A percentile compares a stretch with the other conserved stretches of the same genome.
Evolutionary conservation across 2,888 invertebrate species (phyloP).

Genomic region (Sericinus montela): DNA sequence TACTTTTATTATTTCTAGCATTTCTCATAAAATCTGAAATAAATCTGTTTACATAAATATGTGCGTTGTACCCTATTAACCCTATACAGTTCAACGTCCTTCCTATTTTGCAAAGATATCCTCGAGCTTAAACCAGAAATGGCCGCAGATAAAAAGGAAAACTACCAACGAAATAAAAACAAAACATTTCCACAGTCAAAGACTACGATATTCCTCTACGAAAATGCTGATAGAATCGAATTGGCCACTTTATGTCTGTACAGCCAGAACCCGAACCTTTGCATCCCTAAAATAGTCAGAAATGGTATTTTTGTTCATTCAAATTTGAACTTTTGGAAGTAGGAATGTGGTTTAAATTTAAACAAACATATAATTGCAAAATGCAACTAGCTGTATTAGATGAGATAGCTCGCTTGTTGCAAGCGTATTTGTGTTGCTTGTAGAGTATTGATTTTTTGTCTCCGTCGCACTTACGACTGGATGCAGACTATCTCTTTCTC

Average conservation of each 20-base stretch:
- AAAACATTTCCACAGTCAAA: conserved; percentile 18
- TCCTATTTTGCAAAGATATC: neutral
- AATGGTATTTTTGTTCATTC: conserved; percentile 4
- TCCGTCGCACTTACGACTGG: conserved; percentile 31
- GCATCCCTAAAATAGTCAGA: conserved; percentile 13
- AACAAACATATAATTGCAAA: conserved; percentile 28
- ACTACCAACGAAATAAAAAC: conserved; percentile 5
- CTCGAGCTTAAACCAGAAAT: neutral
- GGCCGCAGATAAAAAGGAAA: conserved; percentile 5
- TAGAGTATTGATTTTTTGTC: conserved; percentile 34
- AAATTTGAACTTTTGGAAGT: conserved; percentile 22
- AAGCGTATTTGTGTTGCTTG: conserved; percentile 51
- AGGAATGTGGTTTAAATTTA: conserved; percentile 21
- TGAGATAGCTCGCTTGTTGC: conserved; percentile 43
- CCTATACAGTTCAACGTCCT: neutral
- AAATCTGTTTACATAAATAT: no score
- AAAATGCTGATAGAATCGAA: conserved; percentile 54
- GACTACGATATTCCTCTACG: conserved; percentile 27
- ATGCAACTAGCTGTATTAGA: conserved; percentile 32
- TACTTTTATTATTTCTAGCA: no score
- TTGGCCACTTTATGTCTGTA: conserved; percentile 48
- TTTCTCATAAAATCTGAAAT: no score
- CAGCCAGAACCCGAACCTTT: conserved; percentile 23
- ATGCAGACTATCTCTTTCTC: conserved; percentile 35
- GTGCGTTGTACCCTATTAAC: no score